Conservation (phyloP, 2,797 vertebrate species). For the Alfaro cultratus region DNA sequence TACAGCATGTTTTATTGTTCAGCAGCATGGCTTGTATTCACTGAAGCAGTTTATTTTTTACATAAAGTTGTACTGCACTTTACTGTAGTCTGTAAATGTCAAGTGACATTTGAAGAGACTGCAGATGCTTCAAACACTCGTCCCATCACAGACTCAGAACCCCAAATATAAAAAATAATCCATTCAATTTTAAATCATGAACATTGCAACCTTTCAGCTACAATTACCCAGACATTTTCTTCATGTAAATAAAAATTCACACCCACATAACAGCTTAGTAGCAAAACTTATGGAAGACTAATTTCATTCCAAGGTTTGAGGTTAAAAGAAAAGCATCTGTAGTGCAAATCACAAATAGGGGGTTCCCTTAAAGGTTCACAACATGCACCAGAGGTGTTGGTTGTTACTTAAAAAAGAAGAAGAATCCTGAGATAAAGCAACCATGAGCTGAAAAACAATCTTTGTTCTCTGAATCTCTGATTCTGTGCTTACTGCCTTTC, state of each 20-base stretch:
- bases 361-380: slow-evolving; percentile 46
- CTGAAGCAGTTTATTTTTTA: slow-evolving; percentile 26
- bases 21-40: slow-evolving; percentile 30
- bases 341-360: slow-evolving; percentile 74
- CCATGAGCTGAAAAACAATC: slow-evolving; percentile 3
- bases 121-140: slow-evolving; percentile 11
- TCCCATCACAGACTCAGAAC: slow-evolving; percentile 23
- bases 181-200: slow-evolving; percentile 35
- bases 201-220: slow-evolving; percentile 33
- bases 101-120: slow-evolving; percentile 16
- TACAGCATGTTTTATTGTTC: slow-evolving; percentile 64
- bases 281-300: slow-evolving; percentile 65
- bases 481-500: slow-evolving; percentile 7
- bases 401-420: slow-evolving; percentile 36
- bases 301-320: slow-evolving; percentile 34
- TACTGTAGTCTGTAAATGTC: slow-evolving; percentile 4
- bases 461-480: background rate
- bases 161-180: slow-evolving; percentile 16
- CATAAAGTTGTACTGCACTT: slow-evolving; percentile 11
- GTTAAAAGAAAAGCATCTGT: slow-evolving; percentile 47
- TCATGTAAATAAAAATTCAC: slow-evolving; percentile 44
- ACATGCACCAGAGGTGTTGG: slow-evolving; percentile 49
- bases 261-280: slow-evolving; percentile 44
- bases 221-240: slow-evolving; percentile 34
- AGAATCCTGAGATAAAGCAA: slow-evolving; percentile 74